Base-by-base conservation (phyloP, 2,797 vertebrate species). In the Sphenopsis melanotis region DNA sequence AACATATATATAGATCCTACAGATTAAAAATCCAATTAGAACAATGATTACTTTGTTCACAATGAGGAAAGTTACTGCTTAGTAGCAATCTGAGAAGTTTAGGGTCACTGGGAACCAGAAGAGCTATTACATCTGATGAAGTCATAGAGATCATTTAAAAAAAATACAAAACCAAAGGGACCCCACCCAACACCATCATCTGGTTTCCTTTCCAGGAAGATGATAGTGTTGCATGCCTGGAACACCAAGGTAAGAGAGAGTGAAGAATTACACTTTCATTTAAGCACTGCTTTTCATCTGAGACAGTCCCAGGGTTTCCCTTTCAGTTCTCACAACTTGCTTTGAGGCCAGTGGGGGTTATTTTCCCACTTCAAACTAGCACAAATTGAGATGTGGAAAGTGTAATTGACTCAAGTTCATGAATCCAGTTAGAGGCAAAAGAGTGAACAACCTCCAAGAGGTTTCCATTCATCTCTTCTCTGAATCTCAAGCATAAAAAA, bases 31-130 rank as follows among this genome's bases (percentile, higher is more conserved):
- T 59, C 5, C 26, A 44, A 5, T 69, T 79, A 76, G 24, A 75
- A 78, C 9, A 77, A 72, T 50, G 20, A 72, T 95, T 92, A 53
- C 34, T 97, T 96, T 97, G 63, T 90, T 95, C 74, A 77, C 63
- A 95, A 72, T 95, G 95, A 95, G 57, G 60, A 20, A 95, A 96
- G 92, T 87, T 96, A 60, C 21, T 60, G 26, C 41, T 90, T 32
- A 88, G 60, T 32, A 86, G 52, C 84, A 95, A 93, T 82, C 24
- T 63, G 50, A 86, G 91, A 96, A 88, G 89, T 85, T 70, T 92
- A 79, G 7, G 11, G 2, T n/a, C 24, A 24, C 6, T 66, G 88
- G 72, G 37, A 88, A 36, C 55, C 89, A 85, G 21, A 87, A 76
- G 63, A 70, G 5, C 6, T 34, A 36, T 91, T 88, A 83, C 36